phyloP scores from a whole-genome alignment of 2,113 vertebrate species.

The Ochotona princeps region DNA sequence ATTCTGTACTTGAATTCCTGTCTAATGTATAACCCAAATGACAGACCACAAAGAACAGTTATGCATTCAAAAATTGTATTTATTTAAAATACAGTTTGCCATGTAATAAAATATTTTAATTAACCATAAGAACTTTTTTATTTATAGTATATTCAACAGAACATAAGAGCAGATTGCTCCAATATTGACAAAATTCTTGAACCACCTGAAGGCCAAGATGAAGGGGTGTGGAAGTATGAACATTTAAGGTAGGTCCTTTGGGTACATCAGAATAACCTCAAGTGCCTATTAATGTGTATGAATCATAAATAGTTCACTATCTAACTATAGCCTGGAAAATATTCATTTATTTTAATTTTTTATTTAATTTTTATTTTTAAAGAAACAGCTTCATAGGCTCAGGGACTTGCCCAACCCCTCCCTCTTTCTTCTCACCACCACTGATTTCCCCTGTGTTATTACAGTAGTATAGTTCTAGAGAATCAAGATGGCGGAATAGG shows the following conservation, averaged over 20 bases:
- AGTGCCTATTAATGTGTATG: not conserved
- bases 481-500: no score
- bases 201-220: constrained; percentile 98
- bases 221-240: constrained; percentile 99
- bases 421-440: no score
- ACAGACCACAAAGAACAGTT: not conserved
- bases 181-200: constrained; percentile 99
- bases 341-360: no score
- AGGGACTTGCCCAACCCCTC: no score
- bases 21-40: constrained; percentile 30
- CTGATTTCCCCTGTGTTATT: no score
- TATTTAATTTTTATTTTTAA: no score
- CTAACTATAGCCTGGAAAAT: not conserved
- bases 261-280: constrained; percentile 18
- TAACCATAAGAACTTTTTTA: constrained; percentile 59
- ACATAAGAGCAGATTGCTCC: constrained; percentile 97
- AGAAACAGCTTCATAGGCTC: no score
- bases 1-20: constrained; percentile 32
- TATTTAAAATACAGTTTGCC: constrained; percentile 23
- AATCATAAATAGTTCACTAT: constrained; percentile 13
- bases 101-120: constrained; percentile 18
- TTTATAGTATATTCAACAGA: constrained; percentile 97
- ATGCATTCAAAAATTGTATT: constrained; percentile 41
- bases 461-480: no score
- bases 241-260: constrained; percentile 93